phyloP scores from a whole-genome alignment of 2,797 vertebrate genomes.

The Pipistrellus pipistrellus region DNA sequence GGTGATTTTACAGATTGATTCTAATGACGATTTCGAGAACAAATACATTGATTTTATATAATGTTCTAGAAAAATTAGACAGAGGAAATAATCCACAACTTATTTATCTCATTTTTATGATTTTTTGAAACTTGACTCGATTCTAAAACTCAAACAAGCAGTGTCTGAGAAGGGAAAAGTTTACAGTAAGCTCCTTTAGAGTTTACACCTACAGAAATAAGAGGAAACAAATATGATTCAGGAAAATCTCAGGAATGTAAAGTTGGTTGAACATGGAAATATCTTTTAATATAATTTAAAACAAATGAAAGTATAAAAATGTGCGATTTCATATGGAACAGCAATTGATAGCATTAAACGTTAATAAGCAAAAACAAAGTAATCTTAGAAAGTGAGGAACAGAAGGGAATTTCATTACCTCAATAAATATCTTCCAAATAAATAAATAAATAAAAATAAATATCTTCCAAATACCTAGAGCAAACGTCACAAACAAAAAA shows the following conservation, averaged over 20 bases:
- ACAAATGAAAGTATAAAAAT: conserved; percentile 32
- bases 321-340: conserved; percentile 2
- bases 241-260: conserved; percentile 23
- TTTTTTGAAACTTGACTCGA: conserved; percentile 34
- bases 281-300: conserved; percentile 32
- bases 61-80: conserved; percentile 36
- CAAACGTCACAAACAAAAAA: conserved; percentile 1
- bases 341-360: not conserved
- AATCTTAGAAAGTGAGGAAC: conserved; percentile 17
- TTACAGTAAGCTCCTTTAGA: not conserved
- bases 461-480: not conserved
- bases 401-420: not conserved
- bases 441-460: not conserved
- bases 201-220: not conserved
- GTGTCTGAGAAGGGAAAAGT: not conserved
- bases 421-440: conserved; percentile 19
- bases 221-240: not conserved
- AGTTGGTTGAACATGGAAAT: conserved; percentile 1
- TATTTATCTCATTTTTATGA: not conserved
- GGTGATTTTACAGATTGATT: conserved; percentile 40
- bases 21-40: not conserved
- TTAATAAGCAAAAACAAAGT: conserved; percentile 9
- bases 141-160: not conserved
- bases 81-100: conserved; percentile 23
- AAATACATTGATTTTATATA: conserved; percentile 3